Conservation (phyloP, 1,140 invertebrate genomes). For the Drosophila lacertosa region DNA sequence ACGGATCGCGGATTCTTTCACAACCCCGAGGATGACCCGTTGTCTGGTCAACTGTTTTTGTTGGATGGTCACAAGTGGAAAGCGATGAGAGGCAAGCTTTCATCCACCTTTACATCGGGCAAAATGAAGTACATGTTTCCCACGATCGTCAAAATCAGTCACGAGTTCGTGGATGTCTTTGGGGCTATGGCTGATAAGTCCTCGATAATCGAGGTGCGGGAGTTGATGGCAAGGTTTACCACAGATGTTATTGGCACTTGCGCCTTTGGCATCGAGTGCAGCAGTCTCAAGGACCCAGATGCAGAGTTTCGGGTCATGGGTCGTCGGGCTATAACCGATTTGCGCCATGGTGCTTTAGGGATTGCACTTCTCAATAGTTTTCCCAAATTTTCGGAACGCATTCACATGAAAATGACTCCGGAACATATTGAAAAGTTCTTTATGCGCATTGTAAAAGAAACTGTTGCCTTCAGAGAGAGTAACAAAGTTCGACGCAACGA, state of each 20-base stretch:
- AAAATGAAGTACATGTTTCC: conserved; percentile 86
- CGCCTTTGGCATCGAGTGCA: conserved; percentile 87
- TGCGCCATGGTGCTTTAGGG: conserved; percentile 24
- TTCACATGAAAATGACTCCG: conserved; percentile 75
- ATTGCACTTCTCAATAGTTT: conserved; percentile 49
- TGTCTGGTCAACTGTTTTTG: conserved; percentile 84
- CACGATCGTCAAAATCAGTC: conserved; percentile 59
- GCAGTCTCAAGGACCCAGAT: too few species aligned
- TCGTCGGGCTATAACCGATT: conserved; percentile 46
- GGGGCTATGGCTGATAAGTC: conserved; percentile 34
- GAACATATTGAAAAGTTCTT: conserved; percentile 85
- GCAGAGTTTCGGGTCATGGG: too few species aligned
- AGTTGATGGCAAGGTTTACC: conserved; percentile 75
- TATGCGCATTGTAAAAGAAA: conserved; percentile 84
- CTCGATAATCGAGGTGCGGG: conserved; percentile 56
- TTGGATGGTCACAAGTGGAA: conserved; percentile 85
- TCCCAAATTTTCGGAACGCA: conserved; percentile 49
- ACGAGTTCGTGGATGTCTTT: conserved; percentile 68
- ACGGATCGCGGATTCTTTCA: conserved; percentile 84
- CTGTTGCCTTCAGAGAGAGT: conserved; percentile 84
- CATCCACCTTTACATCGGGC: conserved; percentile 85
- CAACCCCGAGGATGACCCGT: conserved; percentile 84
- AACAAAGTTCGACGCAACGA: conserved; percentile 85
- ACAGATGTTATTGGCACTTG: conserved; percentile 86
- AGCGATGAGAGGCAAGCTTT: conserved; percentile 85